These are phyloP conservation scores for Leistus spinibarbis DNA, from an alignment of 2,888 invertebrate species.

Conservation along the genomic window DNA sequence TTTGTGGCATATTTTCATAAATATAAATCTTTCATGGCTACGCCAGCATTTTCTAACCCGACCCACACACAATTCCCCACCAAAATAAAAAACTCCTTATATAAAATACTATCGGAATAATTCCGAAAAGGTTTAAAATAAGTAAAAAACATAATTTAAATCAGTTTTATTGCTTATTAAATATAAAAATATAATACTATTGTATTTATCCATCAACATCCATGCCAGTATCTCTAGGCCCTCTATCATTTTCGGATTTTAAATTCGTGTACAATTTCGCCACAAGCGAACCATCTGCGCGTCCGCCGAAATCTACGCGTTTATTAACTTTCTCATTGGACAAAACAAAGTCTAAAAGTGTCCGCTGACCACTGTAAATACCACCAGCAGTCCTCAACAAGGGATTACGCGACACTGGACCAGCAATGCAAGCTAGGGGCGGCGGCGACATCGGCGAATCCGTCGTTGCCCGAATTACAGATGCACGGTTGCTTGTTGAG, in stretches of 20 bases:
- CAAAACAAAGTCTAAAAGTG: constrained; percentile 71
- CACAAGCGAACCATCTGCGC: constrained; percentile 62
- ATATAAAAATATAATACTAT: neutral
- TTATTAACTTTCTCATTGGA: constrained; percentile 59
- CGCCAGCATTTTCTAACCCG: neutral
- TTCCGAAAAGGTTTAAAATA: neutral
- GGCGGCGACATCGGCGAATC: constrained; percentile 88
- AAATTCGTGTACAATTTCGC: constrained; percentile 80
- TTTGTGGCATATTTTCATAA: constrained; percentile 60
- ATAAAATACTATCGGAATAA: too few relatives aligned
- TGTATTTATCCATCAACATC: constrained; percentile 48
- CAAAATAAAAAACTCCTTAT: neutral
- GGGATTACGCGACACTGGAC: constrained; percentile 46
- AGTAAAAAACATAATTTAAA: neutral
- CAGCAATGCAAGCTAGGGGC: constrained; percentile 56
- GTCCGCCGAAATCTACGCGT: constrained; percentile 66
- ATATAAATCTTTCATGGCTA: constrained; percentile 58
- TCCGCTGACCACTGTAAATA: constrained; percentile 55
- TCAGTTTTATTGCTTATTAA: neutral
- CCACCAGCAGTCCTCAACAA: constrained; percentile 48
- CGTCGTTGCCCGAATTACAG: constrained; percentile 76
- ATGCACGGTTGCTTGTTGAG: too few relatives aligned
- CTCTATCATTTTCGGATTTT: constrained; percentile 59
- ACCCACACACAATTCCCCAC: neutral
- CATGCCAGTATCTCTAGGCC: constrained; percentile 53